These are phyloP conservation scores for Telmatochromis sp. DNA, from an alignment of 2,113 vertebrate genomes.

Conservation along the genomic window DNA sequence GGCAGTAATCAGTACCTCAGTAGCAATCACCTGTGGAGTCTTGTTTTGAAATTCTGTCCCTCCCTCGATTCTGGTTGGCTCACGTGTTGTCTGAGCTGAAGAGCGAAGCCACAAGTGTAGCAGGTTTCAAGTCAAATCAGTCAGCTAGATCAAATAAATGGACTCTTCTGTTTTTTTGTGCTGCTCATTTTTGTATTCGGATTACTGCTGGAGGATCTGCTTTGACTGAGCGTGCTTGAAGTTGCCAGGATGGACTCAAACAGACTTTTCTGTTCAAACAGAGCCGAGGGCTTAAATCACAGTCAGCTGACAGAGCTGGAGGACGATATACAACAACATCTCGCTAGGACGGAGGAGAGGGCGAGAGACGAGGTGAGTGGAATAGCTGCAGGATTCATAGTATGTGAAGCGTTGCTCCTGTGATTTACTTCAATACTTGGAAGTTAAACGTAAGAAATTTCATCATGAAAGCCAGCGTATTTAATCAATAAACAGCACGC, in stretches of 20 bases:
- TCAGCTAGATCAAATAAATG: background rate
- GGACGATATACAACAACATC: conserved; percentile 69
- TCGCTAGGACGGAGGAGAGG: conserved; percentile 50
- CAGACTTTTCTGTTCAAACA: conserved; percentile 17
- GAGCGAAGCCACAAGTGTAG: background rate
- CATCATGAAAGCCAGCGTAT: background rate
- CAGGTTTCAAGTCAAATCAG: background rate
- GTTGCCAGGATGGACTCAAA: background rate
- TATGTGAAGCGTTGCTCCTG: background rate
- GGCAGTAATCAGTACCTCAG: background rate
- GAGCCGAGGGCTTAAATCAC: conserved; percentile 65
- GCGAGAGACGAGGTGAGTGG: conserved; percentile 65
- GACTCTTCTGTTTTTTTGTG: background rate
- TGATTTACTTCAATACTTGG: background rate
- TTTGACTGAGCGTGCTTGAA: background rate
- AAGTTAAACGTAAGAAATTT: background rate
- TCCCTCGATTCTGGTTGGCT: conserved; percentile 11
- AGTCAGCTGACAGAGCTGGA: conserved; percentile 69
- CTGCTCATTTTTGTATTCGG: background rate
- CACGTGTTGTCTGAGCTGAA: background rate
- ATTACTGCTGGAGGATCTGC: background rate
- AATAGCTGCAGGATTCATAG: background rate
- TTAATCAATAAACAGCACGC: background rate
- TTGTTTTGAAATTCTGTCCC: background rate
- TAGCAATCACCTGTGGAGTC: background rate